These are phyloP conservation scores for Scarus forsteni DNA, from an alignment of 2,797 vertebrate genomes.

Conservation along the genomic window DNA sequence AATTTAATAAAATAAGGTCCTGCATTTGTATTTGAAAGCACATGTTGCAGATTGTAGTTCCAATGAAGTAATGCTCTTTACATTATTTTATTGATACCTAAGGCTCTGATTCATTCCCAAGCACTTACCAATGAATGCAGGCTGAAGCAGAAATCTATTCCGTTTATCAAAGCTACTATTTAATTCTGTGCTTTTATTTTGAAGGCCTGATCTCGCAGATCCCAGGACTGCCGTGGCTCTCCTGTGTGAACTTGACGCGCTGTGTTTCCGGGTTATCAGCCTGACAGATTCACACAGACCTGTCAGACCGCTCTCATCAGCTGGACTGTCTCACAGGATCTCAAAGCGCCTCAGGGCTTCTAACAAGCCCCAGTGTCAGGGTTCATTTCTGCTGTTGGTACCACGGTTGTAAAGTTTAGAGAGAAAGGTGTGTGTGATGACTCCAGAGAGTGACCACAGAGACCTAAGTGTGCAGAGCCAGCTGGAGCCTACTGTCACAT, in stretches of 20 bases:
- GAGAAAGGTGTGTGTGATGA: constrained; percentile 16
- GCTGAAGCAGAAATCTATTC: too few relatives aligned
- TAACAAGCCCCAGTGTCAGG: constrained; percentile 32
- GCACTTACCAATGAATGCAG: too few relatives aligned
- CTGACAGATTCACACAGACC: constrained; percentile 67
- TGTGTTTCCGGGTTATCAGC: constrained; percentile 54
- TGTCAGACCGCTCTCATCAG: constrained; percentile 75
- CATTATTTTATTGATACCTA: too few relatives aligned
- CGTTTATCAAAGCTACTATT: too few relatives aligned
- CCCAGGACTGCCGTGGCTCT: not conserved
- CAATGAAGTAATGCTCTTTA: too few relatives aligned
- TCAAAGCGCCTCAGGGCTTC: constrained; percentile 26
- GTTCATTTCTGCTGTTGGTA: constrained; percentile 41
- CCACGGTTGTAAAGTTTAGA: constrained; percentile 26
- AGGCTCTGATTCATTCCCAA: too few relatives aligned
- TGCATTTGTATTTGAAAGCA: too few relatives aligned
- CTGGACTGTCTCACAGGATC: constrained; percentile 20
- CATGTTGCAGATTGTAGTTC: too few relatives aligned
- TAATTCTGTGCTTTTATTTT: constrained; percentile 45
- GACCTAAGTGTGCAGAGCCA: not conserved
- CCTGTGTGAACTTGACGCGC: constrained; percentile 13
- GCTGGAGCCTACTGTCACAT: too few relatives aligned
- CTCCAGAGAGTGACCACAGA: constrained; percentile 6
- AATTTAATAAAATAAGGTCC: too few relatives aligned
- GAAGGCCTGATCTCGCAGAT: accelerated